Conservation (phyloP, 2,888 invertebrate species). For the Cryptus armator region DNA sequence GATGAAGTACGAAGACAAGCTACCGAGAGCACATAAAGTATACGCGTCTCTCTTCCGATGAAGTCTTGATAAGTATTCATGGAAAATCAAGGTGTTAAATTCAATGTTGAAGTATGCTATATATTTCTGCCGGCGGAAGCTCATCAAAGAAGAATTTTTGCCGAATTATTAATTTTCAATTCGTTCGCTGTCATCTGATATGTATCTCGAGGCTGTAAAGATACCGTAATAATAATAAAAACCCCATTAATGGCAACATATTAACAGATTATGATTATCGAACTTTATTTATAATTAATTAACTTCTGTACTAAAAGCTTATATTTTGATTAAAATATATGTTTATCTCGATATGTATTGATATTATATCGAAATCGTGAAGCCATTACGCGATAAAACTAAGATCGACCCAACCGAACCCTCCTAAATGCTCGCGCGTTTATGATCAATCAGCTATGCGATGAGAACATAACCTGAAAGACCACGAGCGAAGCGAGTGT, state of each 20-base stretch:
- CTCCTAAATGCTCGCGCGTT: too few species aligned
- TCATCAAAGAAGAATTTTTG: constrained; percentile 1
- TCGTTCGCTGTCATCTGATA: background rate
- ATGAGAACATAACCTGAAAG: too few species aligned
- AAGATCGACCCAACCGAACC: too few species aligned
- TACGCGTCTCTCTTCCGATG: constrained; percentile 17
- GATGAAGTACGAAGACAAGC: constrained; percentile 38
- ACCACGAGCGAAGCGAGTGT: too few species aligned
- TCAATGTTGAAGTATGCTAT: background rate
- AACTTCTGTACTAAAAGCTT: background rate
- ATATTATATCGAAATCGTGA: too few species aligned
- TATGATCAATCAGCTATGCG: too few species aligned
- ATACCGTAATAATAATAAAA: constrained; percentile 4
- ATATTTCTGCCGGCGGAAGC: background rate
- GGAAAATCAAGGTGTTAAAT: constrained; percentile 1
- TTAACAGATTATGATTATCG: background rate
- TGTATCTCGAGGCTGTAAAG: constrained; percentile 1
- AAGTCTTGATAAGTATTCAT: constrained; percentile 26
- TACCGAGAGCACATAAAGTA: background rate
- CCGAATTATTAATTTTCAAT: background rate
- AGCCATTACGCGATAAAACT: too few species aligned
- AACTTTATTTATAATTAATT: too few species aligned
- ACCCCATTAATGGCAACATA: background rate
- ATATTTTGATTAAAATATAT: background rate
- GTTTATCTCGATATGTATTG: background rate